Base-by-base conservation (phyloP, 2,797 vertebrate genomes). In the Poecilia wingei region DNA sequence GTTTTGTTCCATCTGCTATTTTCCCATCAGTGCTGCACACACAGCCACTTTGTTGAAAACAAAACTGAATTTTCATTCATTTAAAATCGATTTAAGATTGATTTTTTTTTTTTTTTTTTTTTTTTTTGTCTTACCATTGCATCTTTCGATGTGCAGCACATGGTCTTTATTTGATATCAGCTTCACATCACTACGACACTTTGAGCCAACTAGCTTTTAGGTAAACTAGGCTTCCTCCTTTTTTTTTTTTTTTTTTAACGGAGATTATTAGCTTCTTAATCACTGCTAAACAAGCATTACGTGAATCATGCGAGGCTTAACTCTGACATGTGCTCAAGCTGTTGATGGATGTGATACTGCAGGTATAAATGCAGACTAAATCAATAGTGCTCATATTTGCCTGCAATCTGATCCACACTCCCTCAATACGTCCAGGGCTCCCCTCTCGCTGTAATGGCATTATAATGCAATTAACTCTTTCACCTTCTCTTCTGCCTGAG, bases 381-480 rank as follows among this genome's bases (percentile, higher is more conserved):
- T 94, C 90, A 87, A 94, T 94, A 87, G 78, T 55, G 76, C 88
- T 91, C 83, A 85, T 92, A 88, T 93, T 92, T 88, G 86, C 83
- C 70, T 86, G 92, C 80, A 93, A 94, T 84, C 76, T 28, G 76
- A 95, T 91, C 88, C 84, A 82, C 81, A 80, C 74, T 59, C 49
- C 82, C 82, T 86, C 85, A 39, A 7, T 76, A 77, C 69, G 84
- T 86, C 82, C 74, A 76, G 57, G 14, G 64, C 81, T 87, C 70
- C 41, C 36, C 64, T 75, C 82, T 82, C 46, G n/a, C 83, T 78
- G 80, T 87, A 82, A 93, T 90, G 87, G 87, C 66, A 0, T 82
- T 87, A 76, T 87, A 89, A 92, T 87, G 81, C 89, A 89, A 92
- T 92, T 82, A 83, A 87, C 80, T 92, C 82, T 81, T 71, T 84